phyloP scores from a whole-genome alignment of 1,140 invertebrate species.

The Aporrectodea caliginosa region DNA sequence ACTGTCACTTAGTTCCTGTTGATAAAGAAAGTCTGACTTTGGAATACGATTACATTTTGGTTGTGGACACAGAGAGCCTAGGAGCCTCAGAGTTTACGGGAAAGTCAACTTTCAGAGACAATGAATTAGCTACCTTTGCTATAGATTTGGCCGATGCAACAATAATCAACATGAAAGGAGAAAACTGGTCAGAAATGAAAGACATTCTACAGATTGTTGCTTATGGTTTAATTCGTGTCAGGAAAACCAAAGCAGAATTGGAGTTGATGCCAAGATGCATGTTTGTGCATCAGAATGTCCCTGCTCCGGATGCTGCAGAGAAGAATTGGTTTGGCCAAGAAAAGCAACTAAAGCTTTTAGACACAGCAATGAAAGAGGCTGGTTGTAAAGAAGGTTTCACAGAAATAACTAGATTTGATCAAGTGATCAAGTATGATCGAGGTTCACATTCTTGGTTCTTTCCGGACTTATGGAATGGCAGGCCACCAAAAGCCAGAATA shows the following conservation, averaged over 20 bases:
- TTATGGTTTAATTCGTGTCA: neutral
- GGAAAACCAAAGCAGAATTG: neutral
- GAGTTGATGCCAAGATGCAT: neutral
- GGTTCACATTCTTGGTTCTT: slow-evolving; percentile 3
- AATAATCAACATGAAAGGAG: slow-evolving; percentile 10
- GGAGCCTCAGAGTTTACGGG: slow-evolving; percentile 9
- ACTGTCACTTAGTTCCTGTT: slow-evolving; percentile 5
- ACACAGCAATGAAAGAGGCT: neutral
- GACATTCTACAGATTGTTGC: slow-evolving; percentile 23
- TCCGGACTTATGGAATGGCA: slow-evolving; percentile 11
- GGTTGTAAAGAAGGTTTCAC: neutral
- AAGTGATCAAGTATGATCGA: slow-evolving; percentile 10
- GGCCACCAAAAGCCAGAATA: slow-evolving; percentile 4
- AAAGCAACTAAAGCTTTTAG: neutral
- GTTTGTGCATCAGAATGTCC: slow-evolving; percentile 18
- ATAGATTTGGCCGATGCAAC: neutral
- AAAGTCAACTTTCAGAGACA: neutral
- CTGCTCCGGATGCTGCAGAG: neutral
- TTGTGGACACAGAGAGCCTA: slow-evolving; percentile 20
- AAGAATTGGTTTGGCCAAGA: neutral
- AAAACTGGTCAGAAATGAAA: slow-evolving; percentile 21
- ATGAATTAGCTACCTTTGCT: neutral
- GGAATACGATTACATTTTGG: slow-evolving; percentile 15
- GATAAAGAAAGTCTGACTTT: neutral
- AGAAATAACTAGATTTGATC: neutral